Percentiles rank a stretch among this genome's conserved stretches.
Evolutionary conservation across 2,113 vertebrate genomes (phyloP).

Genomic region (Garra rufa): DNA sequence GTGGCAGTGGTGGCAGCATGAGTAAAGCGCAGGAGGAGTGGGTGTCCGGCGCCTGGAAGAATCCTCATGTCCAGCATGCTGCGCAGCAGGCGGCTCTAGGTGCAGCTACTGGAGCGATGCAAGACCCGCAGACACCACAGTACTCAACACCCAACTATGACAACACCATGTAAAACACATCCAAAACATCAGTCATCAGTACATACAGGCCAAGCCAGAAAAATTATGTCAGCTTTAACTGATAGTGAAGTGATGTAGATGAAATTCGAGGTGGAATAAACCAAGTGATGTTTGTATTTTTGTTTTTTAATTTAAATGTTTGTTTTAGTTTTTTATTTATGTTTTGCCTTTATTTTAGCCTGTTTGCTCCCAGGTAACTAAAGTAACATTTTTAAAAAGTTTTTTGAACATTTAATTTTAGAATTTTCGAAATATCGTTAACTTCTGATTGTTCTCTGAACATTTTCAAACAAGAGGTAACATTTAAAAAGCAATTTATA

Average conservation of each 20-base stretch:
- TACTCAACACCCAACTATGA: constrained; percentile 82
- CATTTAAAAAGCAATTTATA: too few relatives aligned
- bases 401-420: background rate
- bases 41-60: constrained; percentile 95
- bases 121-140: constrained; percentile 76
- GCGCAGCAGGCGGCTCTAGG: constrained; percentile 89
- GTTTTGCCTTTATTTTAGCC: background rate
- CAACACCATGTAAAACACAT: constrained; percentile 78
- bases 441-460: background rate
- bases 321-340: background rate
- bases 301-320: background rate
- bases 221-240: constrained; percentile 23
- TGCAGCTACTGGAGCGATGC: constrained; percentile 84
- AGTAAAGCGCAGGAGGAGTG: constrained; percentile 97
- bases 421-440: background rate
- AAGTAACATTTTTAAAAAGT: too few relatives aligned
- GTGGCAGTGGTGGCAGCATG: constrained; percentile 92
- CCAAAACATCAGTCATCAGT: background rate
- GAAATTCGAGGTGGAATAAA: background rate
- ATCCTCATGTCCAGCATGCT: constrained; percentile 90
- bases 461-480: background rate
- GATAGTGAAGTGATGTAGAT: background rate
- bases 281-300: background rate
- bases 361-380: background rate
- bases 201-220: background rate